These are phyloP conservation scores for Muntiacus muntjak DNA, from an alignment of 2,113 vertebrate species.

Conservation along the genomic window DNA sequence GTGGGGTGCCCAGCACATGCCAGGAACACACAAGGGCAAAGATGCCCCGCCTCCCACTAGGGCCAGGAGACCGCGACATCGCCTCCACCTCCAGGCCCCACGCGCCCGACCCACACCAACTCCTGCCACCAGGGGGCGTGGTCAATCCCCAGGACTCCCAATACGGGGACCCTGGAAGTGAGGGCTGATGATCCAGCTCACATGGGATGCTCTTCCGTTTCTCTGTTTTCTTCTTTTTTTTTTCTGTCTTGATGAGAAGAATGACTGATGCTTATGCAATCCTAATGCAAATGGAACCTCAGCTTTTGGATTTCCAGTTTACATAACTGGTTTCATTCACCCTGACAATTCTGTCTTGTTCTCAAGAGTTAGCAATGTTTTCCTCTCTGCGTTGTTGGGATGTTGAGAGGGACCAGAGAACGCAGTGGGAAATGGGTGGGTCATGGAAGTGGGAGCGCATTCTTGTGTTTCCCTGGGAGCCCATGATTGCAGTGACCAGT, in stretches of 20 bases:
- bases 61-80: accelerated
- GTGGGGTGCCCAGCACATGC: accelerated
- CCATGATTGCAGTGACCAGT: not conserved
- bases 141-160: not conserved
- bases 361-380: accelerated
- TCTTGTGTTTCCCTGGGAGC: not conserved
- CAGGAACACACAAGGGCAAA: not conserved
- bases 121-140: not conserved
- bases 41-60: not conserved
- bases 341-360: not conserved
- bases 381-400: not conserved
- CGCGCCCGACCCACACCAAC: accelerated
- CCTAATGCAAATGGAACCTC: accelerated
- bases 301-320: not conserved
- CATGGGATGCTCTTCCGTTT: accelerated
- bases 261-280: not conserved
- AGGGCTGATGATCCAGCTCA: accelerated
- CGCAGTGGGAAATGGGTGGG: accelerated
- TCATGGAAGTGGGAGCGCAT: accelerated
- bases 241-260: not conserved
- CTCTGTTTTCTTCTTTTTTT: accelerated
- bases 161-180: not conserved
- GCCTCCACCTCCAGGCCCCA: not conserved
- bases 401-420: accelerated
- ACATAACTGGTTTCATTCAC: accelerated